Percentiles rank a stretch among this genome's conserved stretches.
Evolutionary conservation across 2,113 vertebrate species (phyloP).

Genomic region (Pollimyrus isidori): DNA sequence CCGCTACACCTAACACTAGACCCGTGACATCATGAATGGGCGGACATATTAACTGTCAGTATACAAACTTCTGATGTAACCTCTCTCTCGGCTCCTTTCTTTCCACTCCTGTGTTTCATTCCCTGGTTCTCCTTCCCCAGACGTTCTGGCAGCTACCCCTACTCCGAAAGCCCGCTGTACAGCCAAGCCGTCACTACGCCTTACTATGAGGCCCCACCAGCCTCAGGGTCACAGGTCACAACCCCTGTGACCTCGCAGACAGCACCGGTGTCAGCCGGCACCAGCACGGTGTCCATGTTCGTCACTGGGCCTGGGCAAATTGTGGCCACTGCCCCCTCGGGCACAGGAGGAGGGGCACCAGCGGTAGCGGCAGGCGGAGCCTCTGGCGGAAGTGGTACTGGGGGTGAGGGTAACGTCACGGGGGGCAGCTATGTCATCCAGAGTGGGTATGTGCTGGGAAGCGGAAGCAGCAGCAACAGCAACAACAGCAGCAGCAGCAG

Average conservation of each 20-base stretch:
- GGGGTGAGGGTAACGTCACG: slow-evolving; percentile 55
- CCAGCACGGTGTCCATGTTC: slow-evolving; percentile 74
- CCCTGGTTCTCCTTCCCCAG: slow-evolving; percentile 44
- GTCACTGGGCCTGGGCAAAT: slow-evolving; percentile 56
- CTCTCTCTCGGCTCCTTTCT: background rate
- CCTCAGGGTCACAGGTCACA: slow-evolving; percentile 66
- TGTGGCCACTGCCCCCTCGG: slow-evolving; percentile 47
- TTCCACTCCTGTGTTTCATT: background rate
- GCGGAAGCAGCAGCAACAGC: slow-evolving; percentile 53
- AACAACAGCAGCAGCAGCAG: slow-evolving; percentile 53
- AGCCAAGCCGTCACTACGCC: slow-evolving; percentile 64
- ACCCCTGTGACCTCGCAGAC: slow-evolving; percentile 66
- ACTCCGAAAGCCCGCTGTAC: slow-evolving; percentile 77
- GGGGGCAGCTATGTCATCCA: slow-evolving; percentile 82
- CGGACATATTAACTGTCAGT: background rate
- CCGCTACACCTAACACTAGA: background rate
- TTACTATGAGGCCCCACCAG: slow-evolving; percentile 73
- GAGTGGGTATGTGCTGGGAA: slow-evolving; percentile 81
- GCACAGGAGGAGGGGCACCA: slow-evolving; percentile 41
- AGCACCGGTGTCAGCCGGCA: slow-evolving; percentile 54
- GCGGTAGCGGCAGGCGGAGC: slow-evolving; percentile 39
- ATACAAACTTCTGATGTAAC: background rate
- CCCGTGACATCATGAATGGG: background rate
- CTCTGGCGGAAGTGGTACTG: slow-evolving; percentile 54
- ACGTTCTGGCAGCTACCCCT: slow-evolving; percentile 75